Conservation (phyloP, 2,797 vertebrate species). For the Chiroxiphia lanceolata region DNA sequence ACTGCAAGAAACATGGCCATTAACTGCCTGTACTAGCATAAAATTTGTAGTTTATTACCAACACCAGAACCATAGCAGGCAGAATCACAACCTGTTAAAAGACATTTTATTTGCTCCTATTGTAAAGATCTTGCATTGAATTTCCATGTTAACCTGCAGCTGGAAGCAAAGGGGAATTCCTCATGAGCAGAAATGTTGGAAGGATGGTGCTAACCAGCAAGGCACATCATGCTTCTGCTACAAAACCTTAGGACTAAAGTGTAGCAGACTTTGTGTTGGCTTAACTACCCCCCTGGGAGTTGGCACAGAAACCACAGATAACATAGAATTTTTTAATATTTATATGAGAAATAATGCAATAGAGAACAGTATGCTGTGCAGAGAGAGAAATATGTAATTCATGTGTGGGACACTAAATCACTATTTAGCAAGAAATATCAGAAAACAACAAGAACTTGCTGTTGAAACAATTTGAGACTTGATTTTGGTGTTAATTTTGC, state of each 20-base stretch:
- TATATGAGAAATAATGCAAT: neutral
- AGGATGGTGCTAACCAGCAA: neutral
- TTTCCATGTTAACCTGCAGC: neutral
- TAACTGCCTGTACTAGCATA: neutral
- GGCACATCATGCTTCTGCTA: neutral
- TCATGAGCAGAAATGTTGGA: neutral
- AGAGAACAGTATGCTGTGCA: neutral
- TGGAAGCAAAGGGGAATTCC: neutral
- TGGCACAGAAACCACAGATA: neutral
- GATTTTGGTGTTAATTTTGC: neutral
- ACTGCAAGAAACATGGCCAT: neutral
- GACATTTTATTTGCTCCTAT: neutral
- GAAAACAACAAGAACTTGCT: no score
- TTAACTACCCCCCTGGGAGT: neutral
- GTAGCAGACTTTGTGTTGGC: neutral
- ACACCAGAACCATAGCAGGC: fast-evolving
- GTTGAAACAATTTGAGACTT: neutral
- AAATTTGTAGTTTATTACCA: neutral
- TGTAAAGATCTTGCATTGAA: neutral
- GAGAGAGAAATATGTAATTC: neutral
- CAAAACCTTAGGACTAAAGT: neutral
- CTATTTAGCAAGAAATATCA: neutral
- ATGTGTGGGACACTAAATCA: neutral
- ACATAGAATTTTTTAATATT: neutral
- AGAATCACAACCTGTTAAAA: fast-evolving